Percentiles rank a stretch among this genome's conserved stretches.
These are phyloP conservation scores for Eubucco bourcierii DNA, from an alignment of 2,113 vertebrate species.

Conservation along the genomic window DNA sequence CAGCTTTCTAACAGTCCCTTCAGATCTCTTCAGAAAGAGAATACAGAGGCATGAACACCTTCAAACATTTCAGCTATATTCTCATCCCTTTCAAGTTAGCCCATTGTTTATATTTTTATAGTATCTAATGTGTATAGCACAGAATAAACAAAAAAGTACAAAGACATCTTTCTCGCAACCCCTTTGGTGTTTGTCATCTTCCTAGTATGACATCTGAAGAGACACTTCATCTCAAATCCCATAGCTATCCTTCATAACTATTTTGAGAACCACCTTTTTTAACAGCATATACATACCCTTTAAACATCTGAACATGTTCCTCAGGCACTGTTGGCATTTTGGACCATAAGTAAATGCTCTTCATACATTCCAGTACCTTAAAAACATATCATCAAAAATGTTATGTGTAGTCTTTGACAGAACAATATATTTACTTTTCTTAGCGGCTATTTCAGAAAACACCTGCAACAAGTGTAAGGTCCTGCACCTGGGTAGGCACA, in stretches of 20 bases:
- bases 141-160: background rate
- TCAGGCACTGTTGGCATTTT: slow-evolving; percentile 40
- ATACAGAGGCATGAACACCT: background rate
- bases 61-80: background rate
- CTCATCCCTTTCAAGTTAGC: background rate
- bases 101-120: background rate
- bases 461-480: background rate
- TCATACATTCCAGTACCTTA: slow-evolving; percentile 68
- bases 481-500: too few relatives aligned
- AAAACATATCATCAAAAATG: background rate
- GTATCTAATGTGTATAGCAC: background rate
- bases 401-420: background rate
- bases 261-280: background rate
- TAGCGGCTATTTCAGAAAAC: background rate
- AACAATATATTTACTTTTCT: background rate
- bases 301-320: background rate
- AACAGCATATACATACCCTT: slow-evolving; percentile 36
- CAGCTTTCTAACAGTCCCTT: background rate
- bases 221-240: background rate
- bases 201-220: background rate
- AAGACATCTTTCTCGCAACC: background rate
- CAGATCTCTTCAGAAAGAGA: background rate
- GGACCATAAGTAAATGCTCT: slow-evolving; percentile 66
- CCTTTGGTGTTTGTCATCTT: background rate
- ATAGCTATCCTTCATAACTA: background rate